A percentile compares a stretch with the other conserved stretches of the same genome.
phyloP scores from a whole-genome alignment of 2,797 vertebrate genomes.

The Limnodromus scolopaceus region DNA sequence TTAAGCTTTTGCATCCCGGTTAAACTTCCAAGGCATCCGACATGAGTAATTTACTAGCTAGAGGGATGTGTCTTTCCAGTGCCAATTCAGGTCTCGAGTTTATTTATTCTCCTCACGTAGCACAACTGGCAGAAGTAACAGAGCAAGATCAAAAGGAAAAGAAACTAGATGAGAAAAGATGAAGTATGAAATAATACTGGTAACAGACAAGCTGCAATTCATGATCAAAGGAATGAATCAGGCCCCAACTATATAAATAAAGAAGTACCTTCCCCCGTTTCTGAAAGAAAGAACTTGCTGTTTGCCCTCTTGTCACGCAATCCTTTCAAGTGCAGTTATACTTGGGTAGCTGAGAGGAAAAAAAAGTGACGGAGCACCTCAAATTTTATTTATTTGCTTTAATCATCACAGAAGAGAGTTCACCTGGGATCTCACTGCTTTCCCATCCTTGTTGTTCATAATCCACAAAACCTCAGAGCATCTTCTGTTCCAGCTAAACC shows the following conservation, averaged over 20 bases:
- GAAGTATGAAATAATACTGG: constrained; percentile 49
- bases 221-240: constrained; percentile 55
- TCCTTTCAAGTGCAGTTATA: constrained; percentile 20
- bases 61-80: background rate
- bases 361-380: background rate
- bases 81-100: background rate
- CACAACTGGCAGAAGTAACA: constrained; percentile 37
- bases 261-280: background rate
- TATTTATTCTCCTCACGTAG: constrained; percentile 39
- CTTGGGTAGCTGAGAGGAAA: background rate
- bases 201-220: constrained; percentile 44
- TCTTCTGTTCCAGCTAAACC: background rate
- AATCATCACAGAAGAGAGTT: background rate
- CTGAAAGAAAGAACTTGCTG: constrained; percentile 11
- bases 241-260: constrained; percentile 11
- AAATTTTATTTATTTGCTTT: constrained; percentile 13
- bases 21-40: background rate
- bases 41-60: background rate
- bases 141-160: constrained; percentile 57
- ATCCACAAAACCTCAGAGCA: background rate
- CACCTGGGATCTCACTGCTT: background rate
- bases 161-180: constrained; percentile 27
- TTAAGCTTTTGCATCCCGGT: background rate
- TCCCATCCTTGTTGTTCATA: background rate
- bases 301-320: background rate